Evolutionary conservation across 2,113 vertebrate genomes (phyloP), one percentile per base, ranked within the genome.

Genomic region (Pomatostomus ruficeps): DNA sequence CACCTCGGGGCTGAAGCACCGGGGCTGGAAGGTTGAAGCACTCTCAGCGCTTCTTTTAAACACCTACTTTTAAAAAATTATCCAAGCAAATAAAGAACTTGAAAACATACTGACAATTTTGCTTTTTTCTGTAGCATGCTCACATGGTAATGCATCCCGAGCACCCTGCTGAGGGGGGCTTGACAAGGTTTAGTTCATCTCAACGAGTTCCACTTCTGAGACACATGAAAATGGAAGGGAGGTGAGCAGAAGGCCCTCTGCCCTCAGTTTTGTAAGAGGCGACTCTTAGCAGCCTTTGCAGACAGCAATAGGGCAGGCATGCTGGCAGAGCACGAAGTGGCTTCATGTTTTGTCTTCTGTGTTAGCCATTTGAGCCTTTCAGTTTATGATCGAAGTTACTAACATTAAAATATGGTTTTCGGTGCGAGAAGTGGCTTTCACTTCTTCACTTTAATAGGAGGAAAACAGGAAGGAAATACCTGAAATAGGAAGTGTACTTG

Each of bases 61-160:
- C 12, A 10, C 2, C 3, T 5, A 3, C 4, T 14, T 58, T 77
- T 35, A 9, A 15, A 31, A 58, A 59, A 7, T 4, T 13, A 8
- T 21, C 31, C 40, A 22, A 23, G 17, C 13, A 31, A 54, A 58
- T 19, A 22, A 23, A 26, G 15, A 55, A 4, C 4, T 26, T 77
- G 24, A 26, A 65, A 88, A 35, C 4, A 2, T 3, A 4, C 10
- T 40, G 12, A 23, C 8, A 8, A 0, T 10, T 4, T 15, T 33
- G 16, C 2, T 2, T 20, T 2, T 35, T 17, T 7, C 5, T 36
- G 4, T 4, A 10, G 36, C 0, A 0, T 4, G 2, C 35, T 46
- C 16, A 14, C 7, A 11, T 2, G 2, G 11, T 0, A 1, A 20
- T 14, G 10, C 6, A 3, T 15, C n/a, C 5, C 0, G 0, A 10